phyloP scores from a whole-genome alignment of 2,797 vertebrate species.

The Morelia viridis region DNA sequence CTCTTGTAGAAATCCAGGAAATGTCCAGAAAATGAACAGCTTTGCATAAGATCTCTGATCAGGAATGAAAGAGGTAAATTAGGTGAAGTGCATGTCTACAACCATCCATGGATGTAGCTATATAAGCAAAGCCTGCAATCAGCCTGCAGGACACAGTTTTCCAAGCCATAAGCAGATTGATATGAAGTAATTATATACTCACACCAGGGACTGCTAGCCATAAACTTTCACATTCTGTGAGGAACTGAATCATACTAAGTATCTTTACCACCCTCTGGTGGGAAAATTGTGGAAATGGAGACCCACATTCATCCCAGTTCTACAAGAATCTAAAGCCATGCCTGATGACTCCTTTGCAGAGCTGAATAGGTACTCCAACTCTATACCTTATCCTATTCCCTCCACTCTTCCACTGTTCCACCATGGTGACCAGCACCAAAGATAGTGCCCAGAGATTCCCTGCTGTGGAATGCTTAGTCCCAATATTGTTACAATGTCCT shows the following conservation, averaged over 20 bases:
- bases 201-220: background rate
- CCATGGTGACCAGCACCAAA: conserved; percentile 10
- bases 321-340: background rate
- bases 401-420: background rate
- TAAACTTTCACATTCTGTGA: background rate
- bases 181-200: background rate
- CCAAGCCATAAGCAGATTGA: background rate
- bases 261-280: background rate
- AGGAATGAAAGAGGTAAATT: background rate
- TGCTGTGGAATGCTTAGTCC: background rate
- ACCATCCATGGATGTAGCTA: background rate
- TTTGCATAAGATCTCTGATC: background rate
- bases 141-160: background rate
- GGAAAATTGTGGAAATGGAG: background rate
- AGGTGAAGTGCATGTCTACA: background rate
- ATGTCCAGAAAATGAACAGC: background rate
- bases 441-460: background rate
- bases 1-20: background rate
- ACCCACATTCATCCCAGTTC: background rate
- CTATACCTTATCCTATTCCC: background rate
- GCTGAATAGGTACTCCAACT: background rate
- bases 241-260: background rate
- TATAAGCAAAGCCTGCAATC: background rate
- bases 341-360: background rate
- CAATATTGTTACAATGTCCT: background rate